A percentile compares a stretch with the other conserved stretches of the same genome.
phyloP scores from a whole-genome alignment of 2,797 vertebrate species.

The Crocidura indochinensis region DNA sequence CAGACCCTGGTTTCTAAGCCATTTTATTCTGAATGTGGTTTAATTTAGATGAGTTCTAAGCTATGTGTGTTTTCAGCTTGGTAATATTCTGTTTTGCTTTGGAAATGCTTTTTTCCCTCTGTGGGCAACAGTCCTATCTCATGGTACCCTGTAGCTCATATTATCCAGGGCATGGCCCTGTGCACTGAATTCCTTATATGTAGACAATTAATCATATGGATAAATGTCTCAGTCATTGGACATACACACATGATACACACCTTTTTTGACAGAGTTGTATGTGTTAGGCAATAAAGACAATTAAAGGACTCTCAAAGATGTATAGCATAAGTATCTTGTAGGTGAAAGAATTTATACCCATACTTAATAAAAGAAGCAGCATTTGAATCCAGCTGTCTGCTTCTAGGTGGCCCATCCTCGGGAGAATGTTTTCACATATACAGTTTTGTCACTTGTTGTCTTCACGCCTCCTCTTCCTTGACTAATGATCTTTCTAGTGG shows the following conservation, averaged over 20 bases:
- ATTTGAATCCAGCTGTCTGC: neutral
- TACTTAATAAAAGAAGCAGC: neutral
- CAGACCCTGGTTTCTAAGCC: neutral
- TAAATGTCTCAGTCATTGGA: neutral
- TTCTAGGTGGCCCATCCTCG: no score
- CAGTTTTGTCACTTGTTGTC: no score
- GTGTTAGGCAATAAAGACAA: neutral
- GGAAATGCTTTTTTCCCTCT: neutral
- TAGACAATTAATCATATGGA: conserved; percentile 14
- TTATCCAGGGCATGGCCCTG: no score
- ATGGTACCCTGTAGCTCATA: neutral
- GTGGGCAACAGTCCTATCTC: neutral
- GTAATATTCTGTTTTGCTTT: neutral
- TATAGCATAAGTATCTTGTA: neutral
- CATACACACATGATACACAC: neutral
- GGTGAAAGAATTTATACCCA: neutral
- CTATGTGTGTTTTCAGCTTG: no score
- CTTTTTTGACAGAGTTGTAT: neutral
- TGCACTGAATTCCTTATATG: neutral
- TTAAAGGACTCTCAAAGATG: neutral
- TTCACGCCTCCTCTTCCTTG: no score
- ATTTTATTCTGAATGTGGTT: neutral
- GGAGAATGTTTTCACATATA: no score
- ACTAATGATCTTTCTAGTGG: no score
- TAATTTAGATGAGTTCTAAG: neutral